Evolutionary conservation across 2,797 vertebrate genomes (phyloP).

Genomic region (Hemibagrus guttatus): DNA sequence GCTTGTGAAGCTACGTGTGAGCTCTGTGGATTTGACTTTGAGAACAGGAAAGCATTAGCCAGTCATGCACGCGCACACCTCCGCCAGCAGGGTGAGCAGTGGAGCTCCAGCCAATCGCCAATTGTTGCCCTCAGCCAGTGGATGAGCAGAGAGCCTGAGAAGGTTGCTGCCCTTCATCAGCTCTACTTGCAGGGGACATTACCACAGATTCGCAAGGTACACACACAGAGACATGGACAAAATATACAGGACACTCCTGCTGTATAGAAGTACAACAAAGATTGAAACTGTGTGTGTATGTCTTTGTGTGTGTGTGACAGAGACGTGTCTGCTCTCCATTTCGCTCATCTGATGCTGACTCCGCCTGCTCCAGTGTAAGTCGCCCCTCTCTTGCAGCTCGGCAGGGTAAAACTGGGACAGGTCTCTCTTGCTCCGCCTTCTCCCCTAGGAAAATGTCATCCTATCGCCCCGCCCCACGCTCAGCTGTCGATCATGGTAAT

Average conservation of each 20-base stretch:
- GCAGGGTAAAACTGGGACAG: conserved; percentile 45
- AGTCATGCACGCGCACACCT: conserved; percentile 93
- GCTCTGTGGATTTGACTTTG: conserved; percentile 92
- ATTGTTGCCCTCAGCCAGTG: conserved; percentile 89
- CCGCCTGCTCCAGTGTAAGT: conserved; percentile 54
- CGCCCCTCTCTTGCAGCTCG: conserved; percentile 60
- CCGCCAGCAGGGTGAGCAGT: conserved; percentile 89
- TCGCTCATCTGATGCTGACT: conserved; percentile 62
- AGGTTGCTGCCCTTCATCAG: conserved; percentile 82
- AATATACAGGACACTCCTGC: background rate
- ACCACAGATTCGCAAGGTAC: conserved; percentile 87
- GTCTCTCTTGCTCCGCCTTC: conserved; percentile 14
- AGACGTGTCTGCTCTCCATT: conserved; percentile 58
- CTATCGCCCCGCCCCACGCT: conserved; percentile 46
- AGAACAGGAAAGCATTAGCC: conserved; percentile 92
- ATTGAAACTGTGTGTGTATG: background rate
- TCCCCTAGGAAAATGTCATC: conserved; percentile 61
- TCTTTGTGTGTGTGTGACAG: conserved; percentile 39
- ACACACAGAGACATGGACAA: background rate
- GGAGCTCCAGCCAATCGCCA: conserved; percentile 88
- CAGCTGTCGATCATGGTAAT: conserved; percentile 9
- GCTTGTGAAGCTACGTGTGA: conserved; percentile 83
- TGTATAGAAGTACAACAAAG: background rate
- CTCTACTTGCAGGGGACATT: conserved; percentile 86
- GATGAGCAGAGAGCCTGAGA: conserved; percentile 86